Evolutionary conservation across 2,113 vertebrate genomes (phyloP).

Genomic region (Gavialis gangeticus): DNA sequence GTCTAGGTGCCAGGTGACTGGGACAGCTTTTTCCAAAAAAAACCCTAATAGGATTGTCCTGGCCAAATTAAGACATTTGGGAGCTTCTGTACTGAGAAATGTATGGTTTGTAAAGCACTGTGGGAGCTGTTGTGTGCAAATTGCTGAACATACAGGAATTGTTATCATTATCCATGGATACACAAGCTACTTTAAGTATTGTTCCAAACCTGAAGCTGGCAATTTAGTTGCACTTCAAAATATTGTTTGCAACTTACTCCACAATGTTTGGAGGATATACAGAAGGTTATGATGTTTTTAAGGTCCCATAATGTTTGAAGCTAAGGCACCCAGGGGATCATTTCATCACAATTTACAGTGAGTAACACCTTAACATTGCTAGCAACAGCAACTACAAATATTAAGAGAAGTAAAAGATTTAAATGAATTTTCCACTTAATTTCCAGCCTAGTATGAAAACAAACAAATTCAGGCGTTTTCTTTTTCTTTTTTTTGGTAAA

Average conservation of each 20-base stretch:
- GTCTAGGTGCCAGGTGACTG: too few species aligned
- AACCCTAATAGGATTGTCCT: too few species aligned
- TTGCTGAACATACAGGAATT: neutral
- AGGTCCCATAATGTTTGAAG: neutral
- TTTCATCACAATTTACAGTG: constrained; percentile 34
- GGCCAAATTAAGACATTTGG: too few species aligned
- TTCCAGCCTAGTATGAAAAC: neutral
- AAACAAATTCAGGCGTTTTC: neutral
- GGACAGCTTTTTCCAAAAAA: too few species aligned
- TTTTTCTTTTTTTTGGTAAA: neutral
- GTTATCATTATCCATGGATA: constrained; percentile 37
- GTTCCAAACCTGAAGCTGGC: constrained; percentile 13
- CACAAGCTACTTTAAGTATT: neutral
- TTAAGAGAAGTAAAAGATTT: neutral
- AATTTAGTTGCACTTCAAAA: constrained; percentile 26
- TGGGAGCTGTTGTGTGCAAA: constrained; percentile 22
- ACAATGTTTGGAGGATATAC: constrained; percentile 10
- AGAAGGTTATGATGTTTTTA: neutral
- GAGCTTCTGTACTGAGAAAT: neutral
- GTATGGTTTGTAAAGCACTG: neutral
- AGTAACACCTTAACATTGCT: constrained; percentile 31
- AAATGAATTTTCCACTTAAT: neutral
- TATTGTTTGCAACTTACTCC: constrained; percentile 24
- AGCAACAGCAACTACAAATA: neutral
- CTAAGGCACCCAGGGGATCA: neutral